These are phyloP conservation scores for Elysia crispata DNA, from an alignment of 2,888 invertebrate genomes.

Conservation along the genomic window DNA sequence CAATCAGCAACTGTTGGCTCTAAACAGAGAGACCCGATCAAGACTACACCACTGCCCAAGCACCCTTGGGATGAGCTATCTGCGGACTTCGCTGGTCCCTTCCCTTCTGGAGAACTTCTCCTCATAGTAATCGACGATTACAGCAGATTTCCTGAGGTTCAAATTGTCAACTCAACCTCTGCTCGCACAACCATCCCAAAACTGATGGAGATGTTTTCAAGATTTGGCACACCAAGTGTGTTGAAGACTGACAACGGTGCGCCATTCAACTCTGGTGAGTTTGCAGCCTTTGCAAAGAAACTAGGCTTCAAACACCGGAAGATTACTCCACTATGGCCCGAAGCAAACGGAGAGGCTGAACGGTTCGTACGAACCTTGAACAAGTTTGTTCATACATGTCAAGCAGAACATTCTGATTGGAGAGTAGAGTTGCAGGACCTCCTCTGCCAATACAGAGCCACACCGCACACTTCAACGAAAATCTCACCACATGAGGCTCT, in stretches of 20 bases:
- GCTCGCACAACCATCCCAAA: constrained; percentile 49
- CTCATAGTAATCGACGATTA: constrained; percentile 57
- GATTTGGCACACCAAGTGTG: constrained; percentile 51
- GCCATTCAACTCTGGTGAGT: not conserved
- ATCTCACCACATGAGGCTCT: constrained; percentile 22
- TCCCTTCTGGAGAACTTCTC: constrained; percentile 48
- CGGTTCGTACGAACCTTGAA: constrained; percentile 56
- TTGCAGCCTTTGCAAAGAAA: not conserved
- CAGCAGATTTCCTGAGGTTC: constrained; percentile 53
- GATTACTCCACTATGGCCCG: constrained; percentile 23
- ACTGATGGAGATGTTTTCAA: constrained; percentile 51
- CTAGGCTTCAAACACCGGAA: constrained; percentile 6
- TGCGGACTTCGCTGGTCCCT: constrained; percentile 43
- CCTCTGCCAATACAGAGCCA: constrained; percentile 15
- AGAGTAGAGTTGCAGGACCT: not conserved
- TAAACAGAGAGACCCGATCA: constrained; percentile 24
- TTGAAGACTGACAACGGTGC: constrained; percentile 49
- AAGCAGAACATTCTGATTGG: not conserved
- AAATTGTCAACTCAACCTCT: constrained; percentile 48
- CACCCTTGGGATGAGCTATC: constrained; percentile 38
- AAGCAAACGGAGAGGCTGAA: constrained; percentile 38
- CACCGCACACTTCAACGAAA: constrained; percentile 18
- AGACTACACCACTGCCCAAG: constrained; percentile 25
- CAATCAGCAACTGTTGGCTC: constrained; percentile 45
- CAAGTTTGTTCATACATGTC: constrained; percentile 6